Evolutionary conservation across 2,113 vertebrate genomes (phyloP).

Genomic region (Lontra canadensis): DNA sequence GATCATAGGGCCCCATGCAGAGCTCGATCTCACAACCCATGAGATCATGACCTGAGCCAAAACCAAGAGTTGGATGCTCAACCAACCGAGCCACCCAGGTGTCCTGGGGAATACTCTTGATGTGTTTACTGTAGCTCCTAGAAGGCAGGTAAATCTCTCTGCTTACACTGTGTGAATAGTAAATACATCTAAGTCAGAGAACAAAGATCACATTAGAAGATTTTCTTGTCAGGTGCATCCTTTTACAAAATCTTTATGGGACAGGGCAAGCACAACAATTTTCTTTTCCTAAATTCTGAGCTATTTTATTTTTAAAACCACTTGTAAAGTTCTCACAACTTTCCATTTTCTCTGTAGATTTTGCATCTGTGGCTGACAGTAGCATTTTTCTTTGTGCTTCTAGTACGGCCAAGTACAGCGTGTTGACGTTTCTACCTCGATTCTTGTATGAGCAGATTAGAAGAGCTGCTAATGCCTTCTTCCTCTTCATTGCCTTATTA

Average conservation of each 20-base stretch:
- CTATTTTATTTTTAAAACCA: neutral
- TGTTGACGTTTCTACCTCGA: slow-evolving; percentile 98
- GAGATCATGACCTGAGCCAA: neutral
- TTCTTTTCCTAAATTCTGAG: neutral
- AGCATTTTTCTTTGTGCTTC: slow-evolving; percentile 44
- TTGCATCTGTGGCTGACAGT: neutral
- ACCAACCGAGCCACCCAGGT: neutral
- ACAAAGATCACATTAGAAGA: neutral
- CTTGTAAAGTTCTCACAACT: neutral
- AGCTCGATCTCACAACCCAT: neutral
- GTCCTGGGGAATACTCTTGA: neutral
- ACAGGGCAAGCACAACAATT: neutral
- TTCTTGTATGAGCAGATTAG: slow-evolving; percentile 99
- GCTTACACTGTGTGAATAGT: neutral
- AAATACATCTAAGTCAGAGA: neutral
- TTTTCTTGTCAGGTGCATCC: neutral
- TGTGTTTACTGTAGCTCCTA: neutral
- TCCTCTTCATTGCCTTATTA: slow-evolving; percentile 99
- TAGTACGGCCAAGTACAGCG: slow-evolving; percentile 98
- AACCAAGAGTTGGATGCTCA: neutral
- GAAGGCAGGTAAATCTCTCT: too few species aligned
- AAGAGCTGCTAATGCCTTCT: slow-evolving; percentile 98
- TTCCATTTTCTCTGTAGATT: neutral
- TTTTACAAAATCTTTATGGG: neutral
- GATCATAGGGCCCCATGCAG: neutral